These are phyloP conservation scores for Seira musarum DNA, from an alignment of 2,888 invertebrate genomes.

Conservation along the genomic window DNA sequence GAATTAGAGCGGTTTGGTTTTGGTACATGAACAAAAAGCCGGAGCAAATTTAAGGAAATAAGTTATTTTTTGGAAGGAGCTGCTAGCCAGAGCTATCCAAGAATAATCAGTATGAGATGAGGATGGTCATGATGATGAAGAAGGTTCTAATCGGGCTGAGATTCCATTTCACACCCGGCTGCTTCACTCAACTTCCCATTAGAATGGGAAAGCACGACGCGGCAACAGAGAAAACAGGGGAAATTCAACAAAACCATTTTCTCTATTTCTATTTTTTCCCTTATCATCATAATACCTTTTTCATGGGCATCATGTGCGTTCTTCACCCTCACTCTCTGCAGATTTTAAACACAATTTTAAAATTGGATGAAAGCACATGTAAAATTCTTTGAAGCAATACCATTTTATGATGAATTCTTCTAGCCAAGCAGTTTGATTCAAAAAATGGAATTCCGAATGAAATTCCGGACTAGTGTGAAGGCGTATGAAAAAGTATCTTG, in stretches of 20 bases:
- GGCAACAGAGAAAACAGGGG: slow-evolving; percentile 6
- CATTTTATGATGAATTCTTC: neutral
- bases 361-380: neutral
- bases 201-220: slow-evolving; percentile 41
- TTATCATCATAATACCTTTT: slow-evolving; percentile 4
- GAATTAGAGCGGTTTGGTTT: slow-evolving; percentile 5
- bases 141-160: slow-evolving; percentile 62
- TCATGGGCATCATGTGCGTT: neutral
- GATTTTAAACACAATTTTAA: neutral
- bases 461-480: neutral
- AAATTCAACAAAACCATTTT: slow-evolving; percentile 47
- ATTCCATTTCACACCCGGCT: slow-evolving; percentile 67
- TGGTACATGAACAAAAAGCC: neutral
- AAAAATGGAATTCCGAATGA: neutral
- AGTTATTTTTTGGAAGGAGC: neutral
- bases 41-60: neutral
- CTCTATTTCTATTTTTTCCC: neutral
- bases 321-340: neutral
- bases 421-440: neutral
- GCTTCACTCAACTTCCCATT: slow-evolving; percentile 64
- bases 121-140: slow-evolving; percentile 51
- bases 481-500: slow-evolving; percentile 34
- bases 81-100: neutral
- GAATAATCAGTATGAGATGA: slow-evolving; percentile 48
- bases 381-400: neutral